A percentile compares a stretch with the other conserved stretches of the same genome.
These are phyloP conservation scores for Lanius ludovicianus DNA, from an alignment of 2,113 vertebrate species.

Conservation along the genomic window DNA sequence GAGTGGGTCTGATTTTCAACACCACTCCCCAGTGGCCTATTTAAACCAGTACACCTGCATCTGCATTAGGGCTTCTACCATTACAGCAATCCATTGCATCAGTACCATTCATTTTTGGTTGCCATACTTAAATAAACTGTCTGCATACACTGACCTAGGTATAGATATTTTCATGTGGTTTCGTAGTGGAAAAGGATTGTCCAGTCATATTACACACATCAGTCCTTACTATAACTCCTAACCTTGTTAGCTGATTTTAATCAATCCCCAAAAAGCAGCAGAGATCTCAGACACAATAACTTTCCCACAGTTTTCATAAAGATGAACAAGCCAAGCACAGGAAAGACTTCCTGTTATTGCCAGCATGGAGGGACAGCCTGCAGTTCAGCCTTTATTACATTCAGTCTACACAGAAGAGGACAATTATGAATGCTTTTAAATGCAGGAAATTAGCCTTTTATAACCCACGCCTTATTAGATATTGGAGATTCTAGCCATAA, in stretches of 20 bases:
- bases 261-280: background rate
- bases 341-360: constrained; percentile 42
- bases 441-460: background rate
- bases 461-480: background rate
- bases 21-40: background rate
- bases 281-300: background rate
- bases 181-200: background rate
- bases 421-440: background rate
- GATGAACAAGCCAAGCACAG: background rate
- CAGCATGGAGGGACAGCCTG: background rate
- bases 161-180: background rate
- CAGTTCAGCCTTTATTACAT: background rate
- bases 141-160: background rate
- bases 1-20: background rate
- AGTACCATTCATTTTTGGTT: background rate
- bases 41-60: background rate
- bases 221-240: background rate
- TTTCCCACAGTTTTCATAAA: constrained; percentile 29
- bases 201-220: background rate
- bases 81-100: background rate
- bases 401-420: background rate
- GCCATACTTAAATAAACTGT: background rate
- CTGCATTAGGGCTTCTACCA: background rate
- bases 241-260: constrained; percentile 16
- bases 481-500: background rate